phyloP scores from a whole-genome alignment of 2,113 vertebrate species.

The Abramis brama region DNA sequence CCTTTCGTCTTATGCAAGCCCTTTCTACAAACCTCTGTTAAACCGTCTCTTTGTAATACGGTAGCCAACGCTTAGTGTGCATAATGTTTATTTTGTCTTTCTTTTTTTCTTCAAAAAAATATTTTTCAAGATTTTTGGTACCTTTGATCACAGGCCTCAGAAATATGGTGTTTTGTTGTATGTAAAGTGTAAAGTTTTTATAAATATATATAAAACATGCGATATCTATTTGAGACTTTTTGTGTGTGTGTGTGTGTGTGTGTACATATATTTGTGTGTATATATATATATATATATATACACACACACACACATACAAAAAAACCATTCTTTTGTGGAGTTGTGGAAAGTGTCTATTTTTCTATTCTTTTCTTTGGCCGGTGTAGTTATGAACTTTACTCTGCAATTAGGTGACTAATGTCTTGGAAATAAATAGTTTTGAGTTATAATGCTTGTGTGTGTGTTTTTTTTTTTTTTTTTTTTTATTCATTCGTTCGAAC shows the following conservation, averaged over 20 bases:
- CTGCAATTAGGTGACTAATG: constrained; percentile 60
- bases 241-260: neutral
- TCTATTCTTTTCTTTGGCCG: constrained; percentile 62
- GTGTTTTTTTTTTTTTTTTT: too few species aligned
- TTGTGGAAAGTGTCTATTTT: constrained; percentile 68
- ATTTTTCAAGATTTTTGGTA: constrained; percentile 68
- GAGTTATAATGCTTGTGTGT: constrained; percentile 28
- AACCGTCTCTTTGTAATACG: constrained; percentile 61
- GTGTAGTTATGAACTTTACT: constrained; percentile 56
- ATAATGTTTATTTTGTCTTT: constrained; percentile 47
- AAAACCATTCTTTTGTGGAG: constrained; percentile 59
- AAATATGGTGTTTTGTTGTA: constrained; percentile 60
- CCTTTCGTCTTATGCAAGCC: constrained; percentile 65
- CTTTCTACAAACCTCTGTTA: constrained; percentile 63
- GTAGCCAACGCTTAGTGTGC: constrained; percentile 62
- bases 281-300: neutral
- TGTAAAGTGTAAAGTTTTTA: constrained; percentile 58
- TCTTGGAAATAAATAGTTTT: constrained; percentile 69
- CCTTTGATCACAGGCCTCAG: constrained; percentile 59
- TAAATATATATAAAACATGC: constrained; percentile 54
- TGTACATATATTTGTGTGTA: neutral
- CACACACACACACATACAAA: constrained; percentile 23
- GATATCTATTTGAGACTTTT: constrained; percentile 41
- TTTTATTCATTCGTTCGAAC: neutral
- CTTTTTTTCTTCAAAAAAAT: constrained; percentile 44